Base-by-base conservation (phyloP, 2,888 invertebrate genomes). In the Parnassius mnemosyne region DNA sequence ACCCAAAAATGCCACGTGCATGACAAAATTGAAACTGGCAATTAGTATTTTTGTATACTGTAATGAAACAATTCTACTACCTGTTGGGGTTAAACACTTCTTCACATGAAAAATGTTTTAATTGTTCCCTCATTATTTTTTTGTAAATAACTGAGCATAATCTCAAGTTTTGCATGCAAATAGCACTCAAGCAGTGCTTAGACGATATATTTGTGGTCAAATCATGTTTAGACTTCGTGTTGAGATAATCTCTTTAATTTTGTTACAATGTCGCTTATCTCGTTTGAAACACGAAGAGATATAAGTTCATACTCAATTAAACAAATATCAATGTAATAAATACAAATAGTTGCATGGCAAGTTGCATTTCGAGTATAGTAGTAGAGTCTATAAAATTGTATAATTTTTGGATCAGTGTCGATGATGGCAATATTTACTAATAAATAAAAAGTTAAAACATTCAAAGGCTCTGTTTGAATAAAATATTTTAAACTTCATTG, bases 381-480 rank as follows among this genome's bases (percentile, higher is more conserved):
- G n/a, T n/a, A n/a, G 34, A 13, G 34, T 53, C 34, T 53, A 47
- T 54, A 46, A 54, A 42, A 44, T 53, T 46, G 13, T 34, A 49
- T 57, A 16, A 46, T 60, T 42, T 50, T 57, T 46, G 13, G 43
- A 49, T 58, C 43, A 42, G 46, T 62, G 57, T 58, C 25, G 13
- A 42, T 46, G 10, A 41, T 63, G 58, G 51, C 54, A 63, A 59
- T 51, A 54, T 58, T 59, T 57, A 53, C 20, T 61, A 52, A 60
- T 60, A 47, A 53, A 51, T 58, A 10, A 43, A 25, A 44, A 5
- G 25, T 12, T n/a, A 41, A 43, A 43, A 16, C 25, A 50, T 9
- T 51, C 25, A 34, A 34, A 34, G 20, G 34, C 34, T 34, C 34
- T 7, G 34, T 34, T 34, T 34, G 7, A 7, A 34, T 34, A 34